Base-by-base conservation (phyloP, 1,140 invertebrate species). In the Euglossa dilemma region DNA sequence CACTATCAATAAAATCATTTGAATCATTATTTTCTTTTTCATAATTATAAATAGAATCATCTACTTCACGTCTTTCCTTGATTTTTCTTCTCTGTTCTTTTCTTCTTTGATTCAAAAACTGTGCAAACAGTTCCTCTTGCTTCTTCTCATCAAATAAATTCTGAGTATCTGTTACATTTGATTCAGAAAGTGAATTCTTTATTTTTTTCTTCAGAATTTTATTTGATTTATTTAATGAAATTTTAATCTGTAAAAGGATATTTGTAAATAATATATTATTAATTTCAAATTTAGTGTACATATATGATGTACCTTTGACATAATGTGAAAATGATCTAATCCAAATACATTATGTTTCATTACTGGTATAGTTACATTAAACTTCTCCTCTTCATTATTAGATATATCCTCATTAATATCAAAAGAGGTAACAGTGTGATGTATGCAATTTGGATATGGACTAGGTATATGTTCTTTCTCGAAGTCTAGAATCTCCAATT, bases 291-390 rank as follows among this genome's bases (percentile, higher is more conserved):
- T 0, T n/a, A 6, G 18, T 23, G 54, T 54, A 28, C 64, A n/a
- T 23, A 25, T 66, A 52, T 56, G 2, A 74, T 23, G 70, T 89
- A 94, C 94, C 84, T 85, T 91, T 9, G 87, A 93, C 95, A 97
- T 96, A 28, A 97, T 96, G 70, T 92, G 90, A 1, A 89, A 89
- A 90, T 96, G 96, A 92, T 97, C 94, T 59, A 98, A 92, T 70
- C 96, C 97, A 66, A 97, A 95, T 23, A 97, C 95, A 93, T 96
- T 95, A 70, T 97, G 95, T 28, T 95, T 95, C 97, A 97, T 97
- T 57, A 91, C 61, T 50, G 93, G 94, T 36, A 95, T 67, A 28
- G 57, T 52, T 14, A 91, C 57, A 63, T 61, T 16, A 72, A 80
- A 88, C 14, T 45, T 54, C n/a, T 86, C 57, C 87, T 95, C 91